phyloP scores from a whole-genome alignment of 2,888 invertebrate genomes.

The Chrysomela aeneicollis region DNA sequence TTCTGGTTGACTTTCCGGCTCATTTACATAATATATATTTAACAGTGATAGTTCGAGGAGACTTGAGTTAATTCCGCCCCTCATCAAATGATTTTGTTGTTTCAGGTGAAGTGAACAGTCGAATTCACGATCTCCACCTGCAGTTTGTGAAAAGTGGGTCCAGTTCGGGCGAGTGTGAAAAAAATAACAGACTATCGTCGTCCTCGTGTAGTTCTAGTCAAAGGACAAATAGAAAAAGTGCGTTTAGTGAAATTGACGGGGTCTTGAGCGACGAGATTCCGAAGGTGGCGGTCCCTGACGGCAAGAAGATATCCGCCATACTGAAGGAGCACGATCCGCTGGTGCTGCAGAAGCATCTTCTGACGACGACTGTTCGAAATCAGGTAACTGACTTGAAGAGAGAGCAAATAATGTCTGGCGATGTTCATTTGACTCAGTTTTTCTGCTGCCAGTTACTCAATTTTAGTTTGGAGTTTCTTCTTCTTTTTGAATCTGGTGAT shows the following conservation, averaged over 20 bases:
- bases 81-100: slow-evolving; percentile 10
- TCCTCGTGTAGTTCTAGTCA: slow-evolving; percentile 52
- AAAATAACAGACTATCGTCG: slow-evolving; percentile 37
- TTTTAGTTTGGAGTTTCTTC: too few species aligned
- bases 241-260: slow-evolving; percentile 72
- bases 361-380: slow-evolving; percentile 83
- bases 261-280: slow-evolving; percentile 72
- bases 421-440: too few species aligned
- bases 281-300: slow-evolving; percentile 73
- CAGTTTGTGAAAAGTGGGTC: slow-evolving; percentile 62
- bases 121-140: slow-evolving; percentile 66
- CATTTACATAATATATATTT: too few species aligned
- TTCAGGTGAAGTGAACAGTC: slow-evolving; percentile 63
- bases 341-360: slow-evolving; percentile 84
- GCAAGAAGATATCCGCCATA: slow-evolving; percentile 83
- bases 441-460: too few species aligned
- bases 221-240: slow-evolving; percentile 49
- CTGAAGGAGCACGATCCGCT: slow-evolving; percentile 82
- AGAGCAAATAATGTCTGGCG: background rate
- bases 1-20: too few species aligned
- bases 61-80: background rate
- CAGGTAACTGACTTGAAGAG: slow-evolving; percentile 68
- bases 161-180: slow-evolving; percentile 53
- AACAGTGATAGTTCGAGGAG: background rate
- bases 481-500: too few species aligned